Conservation (phyloP, 2,888 invertebrate genomes). For the Drosophila monieri region DNA sequence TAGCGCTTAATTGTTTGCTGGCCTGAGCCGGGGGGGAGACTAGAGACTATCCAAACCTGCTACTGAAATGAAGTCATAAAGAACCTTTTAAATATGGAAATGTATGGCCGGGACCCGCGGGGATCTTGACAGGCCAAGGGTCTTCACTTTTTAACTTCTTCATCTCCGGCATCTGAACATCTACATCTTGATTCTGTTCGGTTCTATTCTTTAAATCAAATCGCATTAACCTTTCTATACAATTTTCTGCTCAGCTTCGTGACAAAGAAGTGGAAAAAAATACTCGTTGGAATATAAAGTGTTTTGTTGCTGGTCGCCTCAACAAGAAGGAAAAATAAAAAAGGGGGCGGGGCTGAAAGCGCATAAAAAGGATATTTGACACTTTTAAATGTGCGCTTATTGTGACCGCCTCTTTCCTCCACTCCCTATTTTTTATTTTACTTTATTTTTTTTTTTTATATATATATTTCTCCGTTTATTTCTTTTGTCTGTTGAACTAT, state of each 20-base stretch:
- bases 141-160: conserved; percentile 9
- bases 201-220: conserved; percentile 75
- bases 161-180: conserved; percentile 19
- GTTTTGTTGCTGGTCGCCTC: conserved; percentile 61
- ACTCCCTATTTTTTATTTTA: not conserved
- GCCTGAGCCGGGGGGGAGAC: conserved; percentile 12
- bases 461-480: conserved; percentile 31
- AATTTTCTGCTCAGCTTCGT: conserved; percentile 73
- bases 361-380: conserved; percentile 80
- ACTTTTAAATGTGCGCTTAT: conserved; percentile 80
- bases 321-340: not conserved
- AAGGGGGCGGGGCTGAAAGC: conserved; percentile 56
- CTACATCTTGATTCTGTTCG: conserved; percentile 38
- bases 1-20: conserved; percentile 74
- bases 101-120: conserved; percentile 57
- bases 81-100: conserved; percentile 75
- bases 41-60: conserved; percentile 42
- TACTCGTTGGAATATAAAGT: conserved; percentile 61
- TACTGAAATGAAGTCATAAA: conserved; percentile 69
- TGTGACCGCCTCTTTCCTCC: conserved; percentile 54
- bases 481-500: conserved; percentile 73
- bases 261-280: conserved; percentile 53
- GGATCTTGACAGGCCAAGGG: conserved; percentile 21
- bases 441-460: not conserved
- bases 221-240: conserved; percentile 79